Evolutionary conservation across 2,888 invertebrate species (phyloP).

Genomic region (Rotaria sp.): DNA sequence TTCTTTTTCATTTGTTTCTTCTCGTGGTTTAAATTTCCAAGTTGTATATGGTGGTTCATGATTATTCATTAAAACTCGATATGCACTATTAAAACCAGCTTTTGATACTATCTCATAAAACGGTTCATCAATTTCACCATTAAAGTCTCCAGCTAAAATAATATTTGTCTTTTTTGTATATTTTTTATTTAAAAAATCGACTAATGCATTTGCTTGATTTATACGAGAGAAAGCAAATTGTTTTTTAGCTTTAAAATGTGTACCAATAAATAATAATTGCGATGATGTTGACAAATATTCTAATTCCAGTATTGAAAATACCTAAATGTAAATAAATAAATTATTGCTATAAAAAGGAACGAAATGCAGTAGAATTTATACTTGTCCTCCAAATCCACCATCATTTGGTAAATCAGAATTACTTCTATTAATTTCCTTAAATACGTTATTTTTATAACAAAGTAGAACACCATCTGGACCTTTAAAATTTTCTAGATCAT

Average conservation of each 20-base stretch:
- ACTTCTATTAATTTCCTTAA: not conserved
- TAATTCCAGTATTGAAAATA: constrained; percentile 2
- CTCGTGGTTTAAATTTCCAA: constrained; percentile 66
- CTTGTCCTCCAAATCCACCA: not conserved
- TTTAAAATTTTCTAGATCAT: not conserved
- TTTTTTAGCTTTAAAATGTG: constrained; percentile 30
- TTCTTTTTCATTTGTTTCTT: constrained; percentile 62
- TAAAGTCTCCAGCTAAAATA: not conserved
- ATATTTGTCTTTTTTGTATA: not conserved
- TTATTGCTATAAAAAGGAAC: not conserved
- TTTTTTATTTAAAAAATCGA: not conserved
- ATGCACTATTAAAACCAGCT: not conserved
- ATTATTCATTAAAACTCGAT: not conserved
- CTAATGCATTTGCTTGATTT: not conserved
- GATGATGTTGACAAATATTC: not conserved
- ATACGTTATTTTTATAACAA: not conserved
- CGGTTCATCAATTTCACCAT: not conserved
- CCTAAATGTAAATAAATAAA: not conserved
- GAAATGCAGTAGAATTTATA: not conserved
- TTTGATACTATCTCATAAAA: not conserved
- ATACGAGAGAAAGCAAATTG: not conserved
- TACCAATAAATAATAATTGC: not conserved
- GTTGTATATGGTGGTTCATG: constrained; percentile 68
- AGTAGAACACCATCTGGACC: not conserved
- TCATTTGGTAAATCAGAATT: not conserved